Evolutionary conservation across 2,888 invertebrate genomes (phyloP).

Genomic region (Pseudolycoriella hygida): DNA sequence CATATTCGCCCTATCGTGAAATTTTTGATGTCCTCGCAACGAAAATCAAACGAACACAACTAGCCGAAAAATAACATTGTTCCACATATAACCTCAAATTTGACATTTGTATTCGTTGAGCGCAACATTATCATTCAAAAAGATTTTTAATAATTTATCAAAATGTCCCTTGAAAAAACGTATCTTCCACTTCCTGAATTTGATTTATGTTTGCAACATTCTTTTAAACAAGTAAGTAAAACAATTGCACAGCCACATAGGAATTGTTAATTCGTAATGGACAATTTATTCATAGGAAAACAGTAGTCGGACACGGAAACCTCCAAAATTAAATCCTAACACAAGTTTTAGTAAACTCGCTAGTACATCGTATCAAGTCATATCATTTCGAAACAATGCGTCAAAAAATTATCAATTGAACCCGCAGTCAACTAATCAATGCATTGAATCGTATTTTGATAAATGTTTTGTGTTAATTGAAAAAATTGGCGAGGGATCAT

Average conservation of each 20-base stretch:
- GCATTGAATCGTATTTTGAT: conserved; percentile 37
- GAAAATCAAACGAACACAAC: too few species aligned
- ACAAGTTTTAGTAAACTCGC: conserved; percentile 24
- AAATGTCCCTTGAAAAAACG: too few species aligned
- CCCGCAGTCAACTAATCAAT: conserved; percentile 22
- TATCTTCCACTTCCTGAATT: too few species aligned
- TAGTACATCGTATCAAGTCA: conserved; percentile 19
- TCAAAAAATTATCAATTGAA: neutral
- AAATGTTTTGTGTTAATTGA: conserved; percentile 44
- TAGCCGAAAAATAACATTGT: too few species aligned
- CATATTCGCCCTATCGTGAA: too few species aligned
- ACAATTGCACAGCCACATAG: neutral
- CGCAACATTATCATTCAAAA: too few species aligned
- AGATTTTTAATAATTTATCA: too few species aligned
- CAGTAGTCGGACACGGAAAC: conserved; percentile 5
- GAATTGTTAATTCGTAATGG: neutral
- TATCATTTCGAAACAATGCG: conserved; percentile 22
- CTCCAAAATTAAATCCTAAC: conserved; percentile 18
- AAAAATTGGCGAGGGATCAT: conserved; percentile 54
- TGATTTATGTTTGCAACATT: neutral
- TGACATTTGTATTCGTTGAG: too few species aligned
- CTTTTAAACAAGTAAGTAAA: conserved; percentile 17
- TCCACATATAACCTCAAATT: too few species aligned
- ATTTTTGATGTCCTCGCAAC: too few species aligned
- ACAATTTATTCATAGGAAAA: neutral